A percentile compares a stretch with the other conserved stretches of the same genome.
phyloP scores from a whole-genome alignment of 1,140 invertebrate genomes.

The Eufriesea mexicana region DNA sequence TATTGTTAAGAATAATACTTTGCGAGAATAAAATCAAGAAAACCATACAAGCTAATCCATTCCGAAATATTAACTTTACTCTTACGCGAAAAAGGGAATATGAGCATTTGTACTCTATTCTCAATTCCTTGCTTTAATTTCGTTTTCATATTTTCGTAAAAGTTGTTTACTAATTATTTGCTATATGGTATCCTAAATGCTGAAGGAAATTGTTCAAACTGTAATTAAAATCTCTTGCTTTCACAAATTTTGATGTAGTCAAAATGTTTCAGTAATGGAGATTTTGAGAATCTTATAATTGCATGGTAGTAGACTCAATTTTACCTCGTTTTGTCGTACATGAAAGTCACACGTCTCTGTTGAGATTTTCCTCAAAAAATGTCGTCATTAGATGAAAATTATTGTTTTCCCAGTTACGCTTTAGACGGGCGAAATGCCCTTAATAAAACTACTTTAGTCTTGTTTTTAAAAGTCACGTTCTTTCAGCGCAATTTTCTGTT shows the following conservation, averaged over 20 bases:
- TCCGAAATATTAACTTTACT: too few relatives aligned
- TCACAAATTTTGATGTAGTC: background rate
- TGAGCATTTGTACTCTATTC: too few relatives aligned
- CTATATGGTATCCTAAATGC: too few relatives aligned
- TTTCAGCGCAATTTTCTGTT: background rate
- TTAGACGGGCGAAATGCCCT: background rate
- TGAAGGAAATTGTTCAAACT: too few relatives aligned
- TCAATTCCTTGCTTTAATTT: too few relatives aligned
- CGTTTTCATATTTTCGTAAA: too few relatives aligned
- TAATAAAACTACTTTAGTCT: background rate
- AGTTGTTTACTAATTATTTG: too few relatives aligned
- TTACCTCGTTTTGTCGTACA: background rate
- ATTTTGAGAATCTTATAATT: background rate
- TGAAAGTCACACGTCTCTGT: background rate
- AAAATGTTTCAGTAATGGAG: background rate
- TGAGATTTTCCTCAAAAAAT: background rate
- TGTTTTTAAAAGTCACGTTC: background rate
- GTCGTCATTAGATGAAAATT: background rate
- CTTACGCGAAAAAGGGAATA: too few relatives aligned
- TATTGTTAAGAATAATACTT: background rate
- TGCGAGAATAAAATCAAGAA: too few relatives aligned
- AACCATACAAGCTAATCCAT: too few relatives aligned
- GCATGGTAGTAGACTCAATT: background rate
- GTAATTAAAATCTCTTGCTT: too few relatives aligned
- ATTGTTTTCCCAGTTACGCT: background rate